phyloP scores from a whole-genome alignment of 2,113 vertebrate genomes.

The Merops nubicus region DNA sequence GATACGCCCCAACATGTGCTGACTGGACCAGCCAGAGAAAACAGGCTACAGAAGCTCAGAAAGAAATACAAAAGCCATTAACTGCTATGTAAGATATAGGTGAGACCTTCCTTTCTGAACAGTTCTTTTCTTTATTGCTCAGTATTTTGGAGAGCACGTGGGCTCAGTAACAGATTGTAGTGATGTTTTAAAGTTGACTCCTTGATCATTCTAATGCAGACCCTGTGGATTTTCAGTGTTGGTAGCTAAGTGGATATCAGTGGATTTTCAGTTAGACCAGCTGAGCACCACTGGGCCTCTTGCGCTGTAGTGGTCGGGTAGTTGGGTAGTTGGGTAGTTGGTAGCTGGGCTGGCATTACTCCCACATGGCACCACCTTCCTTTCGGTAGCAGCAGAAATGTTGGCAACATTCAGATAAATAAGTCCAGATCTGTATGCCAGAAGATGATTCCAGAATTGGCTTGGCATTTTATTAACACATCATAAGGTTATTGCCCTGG shows the following conservation, averaged over 20 bases:
- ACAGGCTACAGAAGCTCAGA: neutral
- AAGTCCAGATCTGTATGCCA: accelerated
- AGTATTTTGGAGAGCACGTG: neutral
- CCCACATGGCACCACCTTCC: neutral
- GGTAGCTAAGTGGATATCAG: neutral
- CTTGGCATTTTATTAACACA: neutral
- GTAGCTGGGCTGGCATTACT: neutral
- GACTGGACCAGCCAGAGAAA: neutral
- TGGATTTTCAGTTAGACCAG: neutral
- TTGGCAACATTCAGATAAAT: neutral
- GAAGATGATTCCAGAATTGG: neutral
- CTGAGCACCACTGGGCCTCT: neutral
- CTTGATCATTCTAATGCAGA: slow-evolving; percentile 11
- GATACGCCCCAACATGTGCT: slow-evolving; percentile 35
- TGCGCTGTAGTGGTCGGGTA: neutral
- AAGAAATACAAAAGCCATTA: slow-evolving; percentile 15
- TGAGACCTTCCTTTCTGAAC: neutral
- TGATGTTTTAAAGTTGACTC: neutral
- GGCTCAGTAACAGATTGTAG: neutral
- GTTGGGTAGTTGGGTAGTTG: neutral
- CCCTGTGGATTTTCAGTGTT: neutral
- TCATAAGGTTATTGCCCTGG: neutral
- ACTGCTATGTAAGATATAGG: neutral
- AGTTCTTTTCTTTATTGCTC: neutral
- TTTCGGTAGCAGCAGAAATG: neutral